phyloP scores from a whole-genome alignment of 2,888 invertebrate genomes.

The Eupithecia subfuscata region DNA sequence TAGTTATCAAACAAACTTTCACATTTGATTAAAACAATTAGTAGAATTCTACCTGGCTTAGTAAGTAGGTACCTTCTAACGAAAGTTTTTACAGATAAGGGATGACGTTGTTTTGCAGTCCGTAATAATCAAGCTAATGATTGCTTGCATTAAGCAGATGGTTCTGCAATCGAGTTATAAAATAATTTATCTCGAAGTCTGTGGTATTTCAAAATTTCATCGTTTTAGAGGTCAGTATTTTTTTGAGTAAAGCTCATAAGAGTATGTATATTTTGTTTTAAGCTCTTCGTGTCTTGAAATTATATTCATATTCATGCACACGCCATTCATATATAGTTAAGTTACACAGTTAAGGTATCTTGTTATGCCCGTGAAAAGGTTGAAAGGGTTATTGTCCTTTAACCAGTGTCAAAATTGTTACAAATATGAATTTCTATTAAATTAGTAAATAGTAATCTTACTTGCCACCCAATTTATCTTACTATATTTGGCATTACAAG shows the following conservation, averaged over 20 bases:
- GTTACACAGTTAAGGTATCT: background rate
- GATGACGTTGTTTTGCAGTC: background rate
- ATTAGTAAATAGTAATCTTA: background rate
- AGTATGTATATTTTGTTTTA: background rate
- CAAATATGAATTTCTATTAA: too few species aligned
- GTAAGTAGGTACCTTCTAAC: background rate
- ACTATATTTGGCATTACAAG: background rate
- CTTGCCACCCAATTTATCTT: background rate
- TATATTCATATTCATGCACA: background rate
- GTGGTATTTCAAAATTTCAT: background rate
- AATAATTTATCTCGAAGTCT: background rate
- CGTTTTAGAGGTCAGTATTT: background rate
- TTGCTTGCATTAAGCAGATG: slow-evolving; percentile 3
- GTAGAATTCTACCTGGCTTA: too few species aligned
- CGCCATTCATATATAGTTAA: too few species aligned
- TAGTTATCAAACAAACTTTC: too few species aligned
- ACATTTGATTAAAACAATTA: too few species aligned
- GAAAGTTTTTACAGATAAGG: background rate
- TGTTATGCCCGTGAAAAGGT: background rate
- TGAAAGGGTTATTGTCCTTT: background rate
- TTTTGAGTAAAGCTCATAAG: background rate
- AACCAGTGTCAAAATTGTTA: background rate
- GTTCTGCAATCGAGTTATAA: slow-evolving; percentile 3
- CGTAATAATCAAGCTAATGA: slow-evolving; percentile 4
- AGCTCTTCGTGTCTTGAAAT: background rate